Conservation (phyloP, 2,797 vertebrate species). For the Pseudochaenichthys georgianus region DNA sequence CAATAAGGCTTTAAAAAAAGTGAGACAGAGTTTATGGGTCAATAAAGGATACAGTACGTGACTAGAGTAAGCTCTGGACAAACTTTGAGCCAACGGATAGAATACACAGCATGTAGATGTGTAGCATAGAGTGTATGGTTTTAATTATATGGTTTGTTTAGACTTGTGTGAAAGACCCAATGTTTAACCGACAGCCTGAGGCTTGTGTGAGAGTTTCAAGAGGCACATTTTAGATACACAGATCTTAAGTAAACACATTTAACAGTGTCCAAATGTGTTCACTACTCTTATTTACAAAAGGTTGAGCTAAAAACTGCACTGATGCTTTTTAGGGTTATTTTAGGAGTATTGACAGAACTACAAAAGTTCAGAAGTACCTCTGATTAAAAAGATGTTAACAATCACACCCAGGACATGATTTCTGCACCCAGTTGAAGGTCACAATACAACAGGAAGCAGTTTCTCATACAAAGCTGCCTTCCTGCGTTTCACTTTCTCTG, state of each 20-base stretch:
- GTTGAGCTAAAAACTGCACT: neutral
- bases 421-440: slow-evolving; percentile 12
- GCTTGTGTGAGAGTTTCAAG: neutral
- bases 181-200: slow-evolving; percentile 6
- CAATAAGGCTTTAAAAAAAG: neutral
- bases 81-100: neutral
- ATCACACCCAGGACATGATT: neutral
- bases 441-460: slow-evolving; percentile 27
- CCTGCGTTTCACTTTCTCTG: neutral
- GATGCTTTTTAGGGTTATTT: neutral
- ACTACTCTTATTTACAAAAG: neutral
- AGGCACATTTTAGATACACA: neutral
- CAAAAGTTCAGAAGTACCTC: neutral
- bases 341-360: neutral
- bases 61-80: neutral
- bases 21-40: neutral
- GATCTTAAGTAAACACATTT: neutral
- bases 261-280: neutral
- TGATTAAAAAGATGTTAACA: neutral
- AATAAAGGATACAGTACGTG: neutral
- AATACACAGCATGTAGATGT: neutral
- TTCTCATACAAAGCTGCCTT: slow-evolving; percentile 7
- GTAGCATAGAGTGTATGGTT: neutral
- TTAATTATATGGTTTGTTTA: neutral
- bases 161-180: neutral